Evolutionary conservation across 2,888 invertebrate species (phyloP).

Genomic region (Melieria omissa): DNA sequence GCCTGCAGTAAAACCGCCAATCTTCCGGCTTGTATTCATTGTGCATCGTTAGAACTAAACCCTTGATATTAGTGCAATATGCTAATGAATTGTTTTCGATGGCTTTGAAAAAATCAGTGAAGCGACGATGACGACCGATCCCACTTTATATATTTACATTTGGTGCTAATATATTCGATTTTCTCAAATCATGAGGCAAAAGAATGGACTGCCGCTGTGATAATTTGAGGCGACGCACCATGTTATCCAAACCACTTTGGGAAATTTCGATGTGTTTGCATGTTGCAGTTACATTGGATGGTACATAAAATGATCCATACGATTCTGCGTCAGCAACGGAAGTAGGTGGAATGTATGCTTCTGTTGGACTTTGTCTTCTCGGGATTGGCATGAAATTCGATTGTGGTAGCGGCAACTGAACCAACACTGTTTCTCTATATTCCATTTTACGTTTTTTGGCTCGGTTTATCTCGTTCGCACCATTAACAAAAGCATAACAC

Average conservation of each 20-base stretch:
- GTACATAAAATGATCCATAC: neutral
- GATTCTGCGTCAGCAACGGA: neutral
- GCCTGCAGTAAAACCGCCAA: too few species aligned
- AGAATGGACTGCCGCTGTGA: neutral
- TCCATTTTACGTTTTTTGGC: too few species aligned
- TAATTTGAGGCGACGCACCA: neutral
- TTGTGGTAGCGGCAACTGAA: too few species aligned
- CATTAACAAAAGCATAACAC: neutral
- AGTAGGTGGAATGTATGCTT: neutral
- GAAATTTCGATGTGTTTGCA: neutral
- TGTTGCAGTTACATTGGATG: neutral
- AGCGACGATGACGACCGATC: rapidly evolving
- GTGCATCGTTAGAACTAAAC: too few species aligned
- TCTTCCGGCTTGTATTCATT: too few species aligned
- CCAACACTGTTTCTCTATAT: too few species aligned
- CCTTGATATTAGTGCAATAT: too few species aligned
- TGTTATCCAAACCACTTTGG: neutral
- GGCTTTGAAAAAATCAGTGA: rapidly evolving
- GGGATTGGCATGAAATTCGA: neutral
- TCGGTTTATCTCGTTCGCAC: too few species aligned
- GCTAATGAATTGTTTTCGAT: too few species aligned
- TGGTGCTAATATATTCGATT: too few species aligned
- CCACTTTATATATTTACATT: too few species aligned
- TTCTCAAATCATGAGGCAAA: neutral
- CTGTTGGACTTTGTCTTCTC: neutral